Evolutionary conservation across 1,140 invertebrate species (phyloP), one percentile per base, ranked within the genome.

Genomic region (Trinorchestia longiramus): DNA sequence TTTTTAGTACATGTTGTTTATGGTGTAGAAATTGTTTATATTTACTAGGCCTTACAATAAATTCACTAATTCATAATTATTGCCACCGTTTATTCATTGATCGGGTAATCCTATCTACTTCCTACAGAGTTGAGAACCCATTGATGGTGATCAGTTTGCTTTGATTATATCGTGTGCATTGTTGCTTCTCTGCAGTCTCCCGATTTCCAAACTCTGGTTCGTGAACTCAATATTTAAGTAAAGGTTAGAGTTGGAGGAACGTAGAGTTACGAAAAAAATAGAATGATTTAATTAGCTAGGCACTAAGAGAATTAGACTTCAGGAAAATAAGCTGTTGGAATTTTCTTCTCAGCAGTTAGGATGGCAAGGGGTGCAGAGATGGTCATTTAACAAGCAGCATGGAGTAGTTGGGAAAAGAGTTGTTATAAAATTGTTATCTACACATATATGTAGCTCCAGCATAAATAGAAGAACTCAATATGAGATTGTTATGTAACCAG

Each of bases 61-160:
- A 77, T 77, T 11, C 28, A 11, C 62, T 77, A 77, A 77, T 77
- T 77, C 62, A 77, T 77, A 28, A 3, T 77, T 77, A 36, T 77
- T 77, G 28, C 36, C 15, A 77, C 62, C 36, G 62, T 77, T 77
- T 77, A 77, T 23, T 42, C 88, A 42, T 91, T 91, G 88, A 91
- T 91, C 88, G 41, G 88, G 88, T 91, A 91, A 91, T 91, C 88
- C 88, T 91, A 91, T 77, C 88, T 91, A 28, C 88, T 41, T 91
- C 43, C 43, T 42, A 43, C 88, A 91, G 88, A 42, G 41, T 15
- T 91, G 43, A 91, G 88, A 91, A 1, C 43, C 88, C 15, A 42
- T 91, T 91, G 62, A 11, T 77, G 62, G 62, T 77, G 62, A 11
- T 77, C 43, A 91, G 88, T 17, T 91, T 11, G 41, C 36, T 91